Evolutionary conservation across 92 coral and sea anemone species (phyloP).

Genomic region (Galaxea fascicularis): DNA sequence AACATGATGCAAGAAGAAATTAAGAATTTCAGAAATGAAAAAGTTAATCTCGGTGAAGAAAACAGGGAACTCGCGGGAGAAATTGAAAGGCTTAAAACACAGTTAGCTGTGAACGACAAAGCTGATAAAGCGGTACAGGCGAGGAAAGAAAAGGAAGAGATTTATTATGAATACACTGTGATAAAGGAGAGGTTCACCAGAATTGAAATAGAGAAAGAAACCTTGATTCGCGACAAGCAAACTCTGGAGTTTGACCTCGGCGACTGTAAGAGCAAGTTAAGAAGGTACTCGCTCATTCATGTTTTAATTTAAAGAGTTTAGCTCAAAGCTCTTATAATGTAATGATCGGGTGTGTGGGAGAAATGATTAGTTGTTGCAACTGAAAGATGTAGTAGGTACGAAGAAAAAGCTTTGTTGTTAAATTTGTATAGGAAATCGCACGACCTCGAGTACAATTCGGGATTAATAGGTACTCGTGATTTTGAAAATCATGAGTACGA

Average conservation of each 20-base stretch:
- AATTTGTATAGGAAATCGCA: no score
- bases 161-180: slow-evolving; percentile 61
- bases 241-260: slow-evolving; percentile 66
- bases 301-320: not conserved
- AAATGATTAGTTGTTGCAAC: no score
- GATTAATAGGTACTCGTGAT: no score
- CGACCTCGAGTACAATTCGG: no score
- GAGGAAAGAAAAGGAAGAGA: slow-evolving; percentile 67
- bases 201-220: slow-evolving; percentile 72
- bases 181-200: slow-evolving; percentile 66
- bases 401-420: no score
- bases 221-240: slow-evolving; percentile 57
- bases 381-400: no score
- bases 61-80: slow-evolving; percentile 47
- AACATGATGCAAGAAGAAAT: slow-evolving; percentile 40
- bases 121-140: slow-evolving; percentile 48
- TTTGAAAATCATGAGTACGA: no score
- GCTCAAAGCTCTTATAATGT: not conserved
- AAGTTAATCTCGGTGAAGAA: slow-evolving; percentile 19
- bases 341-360: no score
- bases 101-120: slow-evolving; percentile 27
- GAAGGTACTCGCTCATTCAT: not conserved
- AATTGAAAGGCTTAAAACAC: slow-evolving; percentile 48
- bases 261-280: slow-evolving; percentile 54
- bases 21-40: slow-evolving; percentile 28